A percentile compares a stretch with the other conserved stretches of the same genome.
These are phyloP conservation scores for Redunca redunca DNA, from an alignment of 2,113 vertebrate species.

Conservation along the genomic window DNA sequence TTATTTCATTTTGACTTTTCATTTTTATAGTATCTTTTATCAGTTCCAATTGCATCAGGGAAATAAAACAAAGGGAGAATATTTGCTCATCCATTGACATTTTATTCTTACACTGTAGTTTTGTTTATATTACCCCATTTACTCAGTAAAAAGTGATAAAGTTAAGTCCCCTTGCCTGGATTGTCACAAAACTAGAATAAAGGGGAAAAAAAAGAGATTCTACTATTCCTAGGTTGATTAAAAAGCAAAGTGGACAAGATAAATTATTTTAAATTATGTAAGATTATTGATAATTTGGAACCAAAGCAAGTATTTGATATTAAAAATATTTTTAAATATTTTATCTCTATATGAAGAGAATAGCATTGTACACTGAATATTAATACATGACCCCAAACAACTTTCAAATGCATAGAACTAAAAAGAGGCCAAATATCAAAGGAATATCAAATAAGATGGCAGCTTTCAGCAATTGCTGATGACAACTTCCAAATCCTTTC, in stretches of 20 bases:
- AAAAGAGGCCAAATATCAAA: conserved; percentile 54
- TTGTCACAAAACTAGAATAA: not conserved
- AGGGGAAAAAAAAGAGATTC: not conserved
- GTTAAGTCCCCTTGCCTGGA: not conserved
- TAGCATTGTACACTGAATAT: not conserved
- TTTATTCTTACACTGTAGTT: not conserved
- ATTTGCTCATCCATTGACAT: not conserved
- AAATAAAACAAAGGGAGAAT: not conserved
- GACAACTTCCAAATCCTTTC: conserved; percentile 10
- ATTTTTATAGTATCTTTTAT: not conserved
- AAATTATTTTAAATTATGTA: not conserved
- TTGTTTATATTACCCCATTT: not conserved
- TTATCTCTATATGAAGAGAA: not conserved
- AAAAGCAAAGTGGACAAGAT: not conserved
- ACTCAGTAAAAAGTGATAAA: not conserved
- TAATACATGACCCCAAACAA: not conserved
- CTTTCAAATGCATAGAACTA: conserved; percentile 3
- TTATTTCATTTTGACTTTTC: not conserved
- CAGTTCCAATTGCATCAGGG: not conserved
- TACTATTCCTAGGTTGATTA: not conserved
- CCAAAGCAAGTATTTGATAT: not conserved
- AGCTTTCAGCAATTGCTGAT: not conserved
- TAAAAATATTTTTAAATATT: not conserved
- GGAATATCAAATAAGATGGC: not conserved
- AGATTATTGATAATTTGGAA: not conserved